A percentile compares a stretch with the other conserved stretches of the same genome.
Conservation (phyloP, 64 coral and sea anemone species). For the Montipora sp. region DNA sequence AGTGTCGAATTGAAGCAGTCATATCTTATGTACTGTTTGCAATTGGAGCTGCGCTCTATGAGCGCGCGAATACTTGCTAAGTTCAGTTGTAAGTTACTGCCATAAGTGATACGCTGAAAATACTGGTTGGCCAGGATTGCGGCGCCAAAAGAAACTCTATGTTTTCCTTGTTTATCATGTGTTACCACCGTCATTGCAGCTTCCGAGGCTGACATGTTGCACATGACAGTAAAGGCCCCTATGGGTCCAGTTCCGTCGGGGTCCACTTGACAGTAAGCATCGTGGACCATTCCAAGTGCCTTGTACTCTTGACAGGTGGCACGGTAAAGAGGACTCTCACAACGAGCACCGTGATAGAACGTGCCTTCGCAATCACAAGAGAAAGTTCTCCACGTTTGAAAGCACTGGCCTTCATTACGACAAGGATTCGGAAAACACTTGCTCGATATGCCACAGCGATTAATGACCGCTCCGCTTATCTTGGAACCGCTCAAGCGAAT, state of each 20-base stretch:
- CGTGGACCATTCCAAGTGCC: slow-evolving; percentile 65
- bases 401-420: slow-evolving; percentile 58
- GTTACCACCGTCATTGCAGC: slow-evolving; percentile 59
- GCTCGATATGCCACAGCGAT: slow-evolving; percentile 58
- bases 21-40: slow-evolving; percentile 84
- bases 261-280: slow-evolving; percentile 85
- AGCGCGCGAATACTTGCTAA: slow-evolving; percentile 73
- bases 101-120: slow-evolving; percentile 67
- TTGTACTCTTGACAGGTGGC: slow-evolving; percentile 87
- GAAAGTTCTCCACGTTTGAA: slow-evolving; percentile 64
- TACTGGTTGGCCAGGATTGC: background rate
- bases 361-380: slow-evolving; percentile 76
- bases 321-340: slow-evolving; percentile 78
- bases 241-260: slow-evolving; percentile 80
- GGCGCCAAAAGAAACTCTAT: slow-evolving; percentile 41
- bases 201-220: slow-evolving; percentile 78
- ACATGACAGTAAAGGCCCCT: slow-evolving; percentile 55
- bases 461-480: slow-evolving; percentile 23
- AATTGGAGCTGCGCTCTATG: slow-evolving; percentile 58
- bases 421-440: slow-evolving; percentile 88
- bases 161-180: slow-evolving; percentile 64
- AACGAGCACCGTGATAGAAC: slow-evolving; percentile 68
- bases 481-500: slow-evolving; percentile 1
- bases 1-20: slow-evolving; percentile 76
- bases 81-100: background rate